A percentile compares a stretch with the other conserved stretches of the same genome.
phyloP scores from a whole-genome alignment of 2,113 vertebrate species.

The Lagenorhynchus albirostris region DNA sequence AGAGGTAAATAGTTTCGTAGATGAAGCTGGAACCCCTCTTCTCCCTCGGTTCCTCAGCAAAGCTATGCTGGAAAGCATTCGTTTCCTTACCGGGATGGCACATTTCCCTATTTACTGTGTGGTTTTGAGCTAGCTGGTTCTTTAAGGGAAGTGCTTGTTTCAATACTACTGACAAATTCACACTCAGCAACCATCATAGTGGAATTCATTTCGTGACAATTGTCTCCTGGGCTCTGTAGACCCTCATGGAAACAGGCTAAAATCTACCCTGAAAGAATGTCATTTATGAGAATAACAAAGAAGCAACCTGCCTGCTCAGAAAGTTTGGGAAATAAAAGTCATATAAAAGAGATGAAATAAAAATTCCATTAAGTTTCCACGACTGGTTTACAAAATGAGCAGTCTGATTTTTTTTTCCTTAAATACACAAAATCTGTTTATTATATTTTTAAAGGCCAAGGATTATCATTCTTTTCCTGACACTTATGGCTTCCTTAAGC shows the following conservation, averaged over 20 bases:
- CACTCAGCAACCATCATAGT: rapidly evolving
- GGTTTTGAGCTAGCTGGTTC: background rate
- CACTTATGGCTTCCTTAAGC: conserved; percentile 23
- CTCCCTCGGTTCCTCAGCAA: background rate
- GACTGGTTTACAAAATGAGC: conserved; percentile 24
- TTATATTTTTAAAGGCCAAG: conserved; percentile 37
- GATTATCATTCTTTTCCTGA: conserved; percentile 40
- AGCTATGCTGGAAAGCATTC: background rate
- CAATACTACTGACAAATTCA: background rate
- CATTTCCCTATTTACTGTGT: background rate
- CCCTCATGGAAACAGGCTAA: background rate
- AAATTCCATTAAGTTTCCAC: background rate
- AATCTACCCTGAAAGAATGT: background rate
- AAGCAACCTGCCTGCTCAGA: background rate
- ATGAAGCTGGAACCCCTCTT: background rate
- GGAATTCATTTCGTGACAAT: background rate
- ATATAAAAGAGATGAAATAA: background rate
- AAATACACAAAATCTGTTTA: conserved; percentile 33
- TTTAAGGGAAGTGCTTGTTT: conserved; percentile 17
- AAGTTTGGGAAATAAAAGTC: background rate
- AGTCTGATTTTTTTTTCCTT: background rate
- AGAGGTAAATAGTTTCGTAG: background rate
- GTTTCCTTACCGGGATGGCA: background rate
- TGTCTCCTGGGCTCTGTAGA: background rate
- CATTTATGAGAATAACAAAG: background rate